phyloP scores from a whole-genome alignment of 1,140 invertebrate genomes.

The Ceratosolen fusciceps region DNA sequence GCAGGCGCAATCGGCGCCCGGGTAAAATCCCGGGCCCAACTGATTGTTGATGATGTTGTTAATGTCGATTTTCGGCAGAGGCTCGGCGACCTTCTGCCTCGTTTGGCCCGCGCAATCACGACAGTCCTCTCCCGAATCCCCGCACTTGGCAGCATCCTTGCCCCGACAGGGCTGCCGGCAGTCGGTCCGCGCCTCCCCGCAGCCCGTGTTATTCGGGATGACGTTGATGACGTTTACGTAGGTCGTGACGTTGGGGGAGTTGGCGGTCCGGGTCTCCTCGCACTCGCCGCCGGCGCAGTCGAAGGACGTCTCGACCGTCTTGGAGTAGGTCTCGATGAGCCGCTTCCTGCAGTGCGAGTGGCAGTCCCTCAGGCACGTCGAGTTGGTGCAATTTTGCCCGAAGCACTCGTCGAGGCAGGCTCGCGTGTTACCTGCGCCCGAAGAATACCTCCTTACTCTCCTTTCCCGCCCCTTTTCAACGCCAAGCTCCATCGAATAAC shows the following conservation, averaged over 20 bases:
- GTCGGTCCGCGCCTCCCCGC: background rate
- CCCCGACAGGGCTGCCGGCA: background rate
- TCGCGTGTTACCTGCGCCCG: slow-evolving; percentile 16
- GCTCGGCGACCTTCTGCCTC: background rate
- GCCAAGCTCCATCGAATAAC: background rate
- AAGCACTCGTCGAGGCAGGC: slow-evolving; percentile 59
- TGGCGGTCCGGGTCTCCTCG: background rate
- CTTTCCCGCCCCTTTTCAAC: slow-evolving; percentile 43
- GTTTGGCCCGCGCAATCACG: background rate
- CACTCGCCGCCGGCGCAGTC: slow-evolving; percentile 53
- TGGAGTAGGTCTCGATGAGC: slow-evolving; percentile 51
- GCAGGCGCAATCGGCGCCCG: slow-evolving; percentile 21
- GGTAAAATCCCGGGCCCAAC: slow-evolving; percentile 7
- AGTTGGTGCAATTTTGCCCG: slow-evolving; percentile 52
- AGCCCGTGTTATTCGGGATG: slow-evolving; percentile 10
- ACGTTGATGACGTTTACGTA: slow-evolving; percentile 59
- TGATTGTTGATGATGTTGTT: slow-evolving; percentile 56
- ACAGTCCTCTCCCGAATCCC: background rate
- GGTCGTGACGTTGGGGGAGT: slow-evolving; percentile 58
- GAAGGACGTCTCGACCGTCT: slow-evolving; percentile 33
- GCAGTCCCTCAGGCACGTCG: slow-evolving; percentile 55
- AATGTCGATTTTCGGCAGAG: slow-evolving; percentile 29
- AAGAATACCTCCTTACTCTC: background rate
- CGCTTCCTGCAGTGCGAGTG: slow-evolving; percentile 55
- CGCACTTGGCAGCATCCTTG: background rate